Percentiles rank a stretch among this genome's conserved stretches.
Evolutionary conservation across 2,113 vertebrate genomes (phyloP).

Genomic region (Siniperca chuatsi): DNA sequence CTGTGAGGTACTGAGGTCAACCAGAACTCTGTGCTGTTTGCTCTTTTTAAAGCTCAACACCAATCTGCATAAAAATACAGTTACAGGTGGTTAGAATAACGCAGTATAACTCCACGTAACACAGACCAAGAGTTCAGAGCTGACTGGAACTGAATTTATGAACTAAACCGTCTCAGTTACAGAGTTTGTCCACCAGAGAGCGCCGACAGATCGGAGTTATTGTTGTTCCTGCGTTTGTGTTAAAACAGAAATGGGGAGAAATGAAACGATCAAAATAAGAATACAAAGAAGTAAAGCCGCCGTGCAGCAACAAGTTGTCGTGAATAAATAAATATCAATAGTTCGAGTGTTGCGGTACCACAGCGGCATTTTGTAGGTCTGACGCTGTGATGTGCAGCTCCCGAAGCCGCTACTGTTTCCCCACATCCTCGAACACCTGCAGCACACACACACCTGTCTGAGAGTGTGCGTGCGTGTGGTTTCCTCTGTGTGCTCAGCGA

Average conservation of each 20-base stretch:
- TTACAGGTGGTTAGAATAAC: neutral
- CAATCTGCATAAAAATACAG: neutral
- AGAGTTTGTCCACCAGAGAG: too few species aligned
- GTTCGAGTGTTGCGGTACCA: neutral
- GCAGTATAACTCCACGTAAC: too few species aligned
- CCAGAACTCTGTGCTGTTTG: neutral
- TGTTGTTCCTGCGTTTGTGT: too few species aligned
- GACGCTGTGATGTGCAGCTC: slow-evolving; percentile 5
- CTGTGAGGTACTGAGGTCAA: neutral
- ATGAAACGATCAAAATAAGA: too few species aligned
- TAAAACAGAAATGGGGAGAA: too few species aligned
- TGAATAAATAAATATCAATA: neutral
- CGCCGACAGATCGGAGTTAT: too few species aligned
- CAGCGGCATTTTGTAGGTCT: neutral
- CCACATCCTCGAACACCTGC: slow-evolving; percentile 51
- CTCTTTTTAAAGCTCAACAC: neutral
- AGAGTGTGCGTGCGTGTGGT: slow-evolving; percentile 13
- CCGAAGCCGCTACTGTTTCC: slow-evolving; percentile 52
- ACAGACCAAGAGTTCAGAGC: too few species aligned
- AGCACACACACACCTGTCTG: neutral
- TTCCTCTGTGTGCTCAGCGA: neutral
- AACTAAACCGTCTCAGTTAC: too few species aligned
- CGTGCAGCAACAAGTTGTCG: neutral
- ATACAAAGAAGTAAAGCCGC: neutral
- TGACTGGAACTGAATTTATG: too few species aligned